Evolutionary conservation across 1,140 invertebrate genomes (phyloP).

Genomic region (Plodia interpunctella): DNA sequence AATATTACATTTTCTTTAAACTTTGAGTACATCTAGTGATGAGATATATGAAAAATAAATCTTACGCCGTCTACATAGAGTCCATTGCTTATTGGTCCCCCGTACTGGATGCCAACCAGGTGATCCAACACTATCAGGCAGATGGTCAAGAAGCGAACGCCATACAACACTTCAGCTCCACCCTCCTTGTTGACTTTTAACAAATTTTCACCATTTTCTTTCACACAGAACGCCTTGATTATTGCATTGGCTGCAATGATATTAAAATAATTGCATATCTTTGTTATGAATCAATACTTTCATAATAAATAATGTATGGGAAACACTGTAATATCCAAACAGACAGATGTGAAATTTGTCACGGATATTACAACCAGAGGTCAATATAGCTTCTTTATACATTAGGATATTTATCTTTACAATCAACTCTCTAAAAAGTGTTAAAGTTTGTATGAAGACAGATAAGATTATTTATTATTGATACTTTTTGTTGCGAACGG

Average conservation of each 20-base stretch:
- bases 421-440: too few relatives aligned
- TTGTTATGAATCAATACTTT: neutral
- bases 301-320: too few relatives aligned
- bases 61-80: conserved; percentile 72
- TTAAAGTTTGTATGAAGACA: too few relatives aligned
- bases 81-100: conserved; percentile 76
- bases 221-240: conserved; percentile 49
- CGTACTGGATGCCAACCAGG: conserved; percentile 70
- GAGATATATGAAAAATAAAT: neutral
- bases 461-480: too few relatives aligned
- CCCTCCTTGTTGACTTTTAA: conserved; percentile 50
- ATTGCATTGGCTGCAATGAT: conserved; percentile 30
- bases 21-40: too few relatives aligned
- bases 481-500: too few relatives aligned
- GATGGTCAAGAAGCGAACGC: conserved; percentile 74
- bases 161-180: conserved; percentile 71
- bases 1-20: too few relatives aligned
- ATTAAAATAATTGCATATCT: neutral
- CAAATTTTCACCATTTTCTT: conserved; percentile 49
- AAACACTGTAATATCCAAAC: too few relatives aligned
- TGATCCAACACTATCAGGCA: conserved; percentile 74
- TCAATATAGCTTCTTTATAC: too few relatives aligned
- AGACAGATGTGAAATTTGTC: too few relatives aligned
- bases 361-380: too few relatives aligned
- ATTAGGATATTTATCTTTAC: too few relatives aligned